Evolutionary conservation across 2,888 invertebrate genomes (phyloP).

Genomic region (Stenoptilia bipunctidactyla): DNA sequence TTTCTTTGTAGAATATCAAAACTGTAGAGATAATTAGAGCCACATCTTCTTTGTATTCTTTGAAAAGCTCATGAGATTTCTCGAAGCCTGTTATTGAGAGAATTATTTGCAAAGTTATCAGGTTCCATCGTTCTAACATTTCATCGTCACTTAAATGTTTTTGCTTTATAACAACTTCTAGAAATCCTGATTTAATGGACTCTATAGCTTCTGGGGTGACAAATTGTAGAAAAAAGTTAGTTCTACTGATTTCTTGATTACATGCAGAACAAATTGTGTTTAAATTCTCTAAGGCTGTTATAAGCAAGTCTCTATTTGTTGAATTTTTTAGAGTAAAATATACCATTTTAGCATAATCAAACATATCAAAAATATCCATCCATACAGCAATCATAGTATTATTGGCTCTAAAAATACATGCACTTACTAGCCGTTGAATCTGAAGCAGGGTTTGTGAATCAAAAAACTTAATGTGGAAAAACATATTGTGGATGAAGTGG

Average conservation of each 20-base stretch:
- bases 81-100: conserved; percentile 47
- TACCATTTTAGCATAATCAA: conserved; percentile 69
- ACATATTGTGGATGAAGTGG: conserved; percentile 66
- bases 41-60: conserved; percentile 28
- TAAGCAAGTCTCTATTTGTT: conserved; percentile 72
- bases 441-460: conserved; percentile 82
- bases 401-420: conserved; percentile 56
- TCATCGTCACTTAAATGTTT: conserved; percentile 32
- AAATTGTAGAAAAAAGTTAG: conserved; percentile 43
- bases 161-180: conserved; percentile 36
- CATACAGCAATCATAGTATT: conserved; percentile 50
- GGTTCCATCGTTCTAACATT: conserved; percentile 42
- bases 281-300: conserved; percentile 71
- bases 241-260: conserved; percentile 32
- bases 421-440: conserved; percentile 76
- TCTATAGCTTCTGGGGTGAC: conserved; percentile 37
- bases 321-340: conserved; percentile 83
- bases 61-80: conserved; percentile 34
- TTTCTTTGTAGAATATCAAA: conserved; percentile 43
- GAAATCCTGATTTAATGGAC: conserved; percentile 36
- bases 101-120: conserved; percentile 44
- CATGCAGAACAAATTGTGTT: conserved; percentile 66
- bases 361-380: conserved; percentile 55
- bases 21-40: conserved; percentile 35
- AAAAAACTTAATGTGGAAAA: conserved; percentile 70